phyloP scores from a whole-genome alignment of 2,113 vertebrate species.

The Pithys albifrons region DNA sequence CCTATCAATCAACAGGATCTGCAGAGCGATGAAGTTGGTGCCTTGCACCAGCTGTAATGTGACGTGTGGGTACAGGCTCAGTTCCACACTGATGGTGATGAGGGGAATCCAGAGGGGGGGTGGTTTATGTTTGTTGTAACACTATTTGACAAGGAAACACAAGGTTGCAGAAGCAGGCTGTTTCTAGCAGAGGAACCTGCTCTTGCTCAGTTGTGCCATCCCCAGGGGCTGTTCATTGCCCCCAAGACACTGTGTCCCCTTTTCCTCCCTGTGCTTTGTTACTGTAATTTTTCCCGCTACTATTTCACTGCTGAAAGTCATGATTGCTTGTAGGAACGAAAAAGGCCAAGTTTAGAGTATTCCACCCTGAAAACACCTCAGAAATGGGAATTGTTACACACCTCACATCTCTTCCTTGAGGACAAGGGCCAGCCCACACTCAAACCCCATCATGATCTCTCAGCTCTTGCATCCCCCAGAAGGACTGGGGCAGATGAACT shows the following conservation, averaged over 20 bases:
- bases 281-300: background rate
- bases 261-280: background rate
- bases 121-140: background rate
- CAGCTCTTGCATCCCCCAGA: background rate
- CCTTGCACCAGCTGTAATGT: background rate
- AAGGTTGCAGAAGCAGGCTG: background rate
- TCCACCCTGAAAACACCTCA: background rate
- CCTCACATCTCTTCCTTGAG: background rate
- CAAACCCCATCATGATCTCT: background rate
- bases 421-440: background rate
- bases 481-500: background rate
- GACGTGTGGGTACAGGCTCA: rapidly evolving
- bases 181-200: background rate
- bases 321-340: background rate
- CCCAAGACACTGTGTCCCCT: background rate
- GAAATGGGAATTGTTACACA: background rate
- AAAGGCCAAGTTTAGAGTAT: background rate
- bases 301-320: background rate
- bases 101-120: rapidly evolving
- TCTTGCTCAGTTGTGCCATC: background rate
- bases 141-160: rapidly evolving
- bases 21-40: background rate
- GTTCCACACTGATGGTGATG: background rate
- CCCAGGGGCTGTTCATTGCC: background rate
- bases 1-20: rapidly evolving